Base-by-base conservation (phyloP, 2,888 invertebrate genomes). In the Laothoe populi region DNA sequence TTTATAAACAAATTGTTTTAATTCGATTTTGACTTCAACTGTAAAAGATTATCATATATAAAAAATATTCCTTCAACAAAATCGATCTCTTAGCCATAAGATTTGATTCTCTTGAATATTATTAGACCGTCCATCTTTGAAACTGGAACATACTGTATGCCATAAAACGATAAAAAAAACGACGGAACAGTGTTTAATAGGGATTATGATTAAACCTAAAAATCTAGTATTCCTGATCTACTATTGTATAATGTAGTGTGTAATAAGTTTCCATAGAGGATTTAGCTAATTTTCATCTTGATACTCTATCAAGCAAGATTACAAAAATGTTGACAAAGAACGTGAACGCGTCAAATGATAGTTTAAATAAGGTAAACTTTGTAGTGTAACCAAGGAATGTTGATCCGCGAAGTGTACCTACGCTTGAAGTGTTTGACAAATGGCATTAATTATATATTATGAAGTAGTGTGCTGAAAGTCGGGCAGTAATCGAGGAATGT, bases 181-280 rank as follows among this genome's bases (percentile, higher is more conserved):
- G 74, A 86, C 86, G 84, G 86, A 79, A 78, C 79, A 75, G 75
- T 74, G 77, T 77, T 74, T 65, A 70, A 72, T 86, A 84, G 83
- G 79, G 76, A 75, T 76, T 82, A 82, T 81, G 77, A 78, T 83
- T 80, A 77, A 66, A 79, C 74, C 76, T 78, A 78, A 82, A 81
- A 84, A 73, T 74, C 73, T 88, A 88, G 85, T 86, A 84, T 81
- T 87, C 81, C 84, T 82, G 84, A 86, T 84, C 83, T 87, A 88
- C 81, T 86, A 82, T 84, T 88, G 87, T 91, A 87, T 83, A 84
- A 81, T 81, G 82, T 90, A 90, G 90, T 82, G 76, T 86, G 79
- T 77, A 70, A 74, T 86, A 86, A 83, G 84, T 86, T 82, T 85
- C 81, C 81, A 79, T 85, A 84, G 85, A 81, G 82, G 81, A 86